Base-by-base conservation (phyloP, 2,113 vertebrate species). In the Tychaedon coryphoeus region DNA sequence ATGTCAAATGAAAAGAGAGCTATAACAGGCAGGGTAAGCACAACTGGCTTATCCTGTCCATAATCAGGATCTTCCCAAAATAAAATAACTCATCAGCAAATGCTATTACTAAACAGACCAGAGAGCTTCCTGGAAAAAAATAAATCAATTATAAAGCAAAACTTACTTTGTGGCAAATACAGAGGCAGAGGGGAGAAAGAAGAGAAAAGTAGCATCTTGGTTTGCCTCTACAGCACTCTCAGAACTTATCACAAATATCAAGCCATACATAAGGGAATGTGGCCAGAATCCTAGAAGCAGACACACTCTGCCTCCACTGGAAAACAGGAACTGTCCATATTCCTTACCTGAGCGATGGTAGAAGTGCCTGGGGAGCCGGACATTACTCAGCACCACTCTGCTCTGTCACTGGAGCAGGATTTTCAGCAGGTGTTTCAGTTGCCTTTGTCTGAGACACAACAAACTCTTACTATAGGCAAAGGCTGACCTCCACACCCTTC, bases 371-470 rank as follows among this genome's bases (percentile, higher is more conserved):
- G 76, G 95, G 93, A 97, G 96, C 95, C 18, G 5, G 79, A 86
- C 65, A 48, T 97, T 84, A 98, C 96, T 98, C 98, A 85, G 98
- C 97, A 92, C 97, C 96, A 95, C 96, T 97, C 93, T 97, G 97
- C 97, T 97, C 92, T 3, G 97, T 92, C 88, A 96, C 97, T 18
- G 97, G 96, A 97, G 97, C 95, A 73, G 97, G 96, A 93, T 96
- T 98, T 96, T 97, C 98, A 78, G 97, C 88, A 88, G 98, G 88
- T 78, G 91, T 96, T 93, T 98, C 98, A 93, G 97, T 86, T 87
- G 96, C 95, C 96, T 98, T 98, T 95, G 95, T 79, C 95, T 96
- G 64, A 92, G 85, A 96, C 25, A 96, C 18, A 94, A 72, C 12
- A 94, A 92, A 70, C 20, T 40, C 82, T 82, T 47, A 36, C 28